Evolutionary conservation across 2,888 invertebrate species (phyloP).

Genomic region (Xestia ashworthii): DNA sequence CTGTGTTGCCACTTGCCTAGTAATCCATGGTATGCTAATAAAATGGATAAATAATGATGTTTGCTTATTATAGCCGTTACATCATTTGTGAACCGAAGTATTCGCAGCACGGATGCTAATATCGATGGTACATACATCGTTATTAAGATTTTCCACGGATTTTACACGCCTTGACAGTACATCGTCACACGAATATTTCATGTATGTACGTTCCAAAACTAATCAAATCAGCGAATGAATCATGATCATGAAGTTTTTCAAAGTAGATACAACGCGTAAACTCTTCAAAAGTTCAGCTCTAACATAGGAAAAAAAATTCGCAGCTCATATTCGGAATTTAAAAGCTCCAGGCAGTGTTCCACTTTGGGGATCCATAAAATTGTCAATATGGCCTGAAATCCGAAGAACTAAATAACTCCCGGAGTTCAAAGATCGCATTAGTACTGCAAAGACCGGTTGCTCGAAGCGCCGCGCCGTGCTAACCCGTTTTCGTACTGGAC

Average conservation of each 20-base stretch:
- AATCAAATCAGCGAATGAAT: too few species aligned
- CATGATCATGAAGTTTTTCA: not conserved
- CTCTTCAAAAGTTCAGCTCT: too few species aligned
- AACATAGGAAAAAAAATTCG: too few species aligned
- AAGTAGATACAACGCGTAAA: not conserved
- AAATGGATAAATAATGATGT: slow-evolving; percentile 81
- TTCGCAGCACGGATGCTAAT: slow-evolving; percentile 41
- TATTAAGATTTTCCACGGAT: slow-evolving; percentile 48
- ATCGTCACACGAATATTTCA: not conserved
- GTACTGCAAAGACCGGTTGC: slow-evolving; percentile 54
- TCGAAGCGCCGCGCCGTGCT: slow-evolving; percentile 45
- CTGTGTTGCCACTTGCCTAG: slow-evolving; percentile 73
- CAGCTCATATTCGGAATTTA: not conserved
- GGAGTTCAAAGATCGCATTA: slow-evolving; percentile 58
- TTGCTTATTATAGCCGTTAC: slow-evolving; percentile 80
- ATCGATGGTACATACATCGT: slow-evolving; percentile 14
- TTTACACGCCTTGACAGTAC: slow-evolving; percentile 35
- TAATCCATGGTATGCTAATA: slow-evolving; percentile 78
- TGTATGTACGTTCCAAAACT: not conserved
- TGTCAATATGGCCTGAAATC: slow-evolving; percentile 17
- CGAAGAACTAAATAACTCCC: slow-evolving; percentile 30
- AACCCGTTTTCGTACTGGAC: slow-evolving; percentile 51
- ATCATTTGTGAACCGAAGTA: slow-evolving; percentile 77
- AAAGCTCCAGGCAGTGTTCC: not conserved
- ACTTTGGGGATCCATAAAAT: not conserved